Conservation (phyloP, 23 tunicate species). For the Pegea sp. region DNA sequence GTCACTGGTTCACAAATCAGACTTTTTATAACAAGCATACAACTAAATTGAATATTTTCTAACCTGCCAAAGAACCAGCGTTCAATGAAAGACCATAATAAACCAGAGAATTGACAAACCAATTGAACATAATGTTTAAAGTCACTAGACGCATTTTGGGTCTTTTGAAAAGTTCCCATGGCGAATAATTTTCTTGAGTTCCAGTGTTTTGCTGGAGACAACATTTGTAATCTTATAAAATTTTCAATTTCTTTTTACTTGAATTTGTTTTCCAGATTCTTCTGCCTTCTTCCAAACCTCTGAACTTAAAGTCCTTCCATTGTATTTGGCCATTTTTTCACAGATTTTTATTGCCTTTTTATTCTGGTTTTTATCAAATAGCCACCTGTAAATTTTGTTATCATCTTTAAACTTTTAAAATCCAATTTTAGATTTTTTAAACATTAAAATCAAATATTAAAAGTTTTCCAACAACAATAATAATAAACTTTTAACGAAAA, state of each 20-base stretch:
- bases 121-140: constrained; percentile 57
- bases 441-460: no score
- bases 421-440: no score
- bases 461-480: no score
- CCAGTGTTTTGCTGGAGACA: neutral
- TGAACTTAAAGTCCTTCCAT: neutral
- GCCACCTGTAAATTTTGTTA: constrained; percentile 1
- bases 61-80: constrained; percentile 87
- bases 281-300: neutral
- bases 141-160: constrained; percentile 62
- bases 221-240: no score
- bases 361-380: neutral
- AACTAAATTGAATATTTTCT: no score
- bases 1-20: no score
- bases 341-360: neutral
- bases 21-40: no score
- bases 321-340: neutral
- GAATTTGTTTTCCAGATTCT: no score
- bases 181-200: constrained; percentile 14
- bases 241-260: no score
- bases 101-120: constrained; percentile 76
- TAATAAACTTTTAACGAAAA: no score
- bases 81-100: constrained; percentile 86
- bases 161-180: constrained; percentile 32
- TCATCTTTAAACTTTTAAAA: no score